phyloP scores from a whole-genome alignment of 2,888 invertebrate species.

The Argynnis bischoffii region DNA sequence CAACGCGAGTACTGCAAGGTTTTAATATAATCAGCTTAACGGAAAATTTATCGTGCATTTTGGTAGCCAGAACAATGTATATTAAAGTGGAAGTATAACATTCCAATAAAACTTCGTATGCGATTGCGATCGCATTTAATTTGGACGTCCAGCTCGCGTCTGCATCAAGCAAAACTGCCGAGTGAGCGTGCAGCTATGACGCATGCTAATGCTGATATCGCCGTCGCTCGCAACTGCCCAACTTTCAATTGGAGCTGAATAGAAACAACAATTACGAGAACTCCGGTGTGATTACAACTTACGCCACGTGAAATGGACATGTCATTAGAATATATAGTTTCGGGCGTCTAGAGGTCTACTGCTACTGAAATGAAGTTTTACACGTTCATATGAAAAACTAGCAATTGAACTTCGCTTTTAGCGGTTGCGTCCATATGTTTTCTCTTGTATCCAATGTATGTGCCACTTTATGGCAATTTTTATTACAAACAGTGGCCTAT shows the following conservation, averaged over 20 bases:
- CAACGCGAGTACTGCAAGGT: background rate
- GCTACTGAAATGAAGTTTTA: no score
- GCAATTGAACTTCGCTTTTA: no score
- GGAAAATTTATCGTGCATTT: no score
- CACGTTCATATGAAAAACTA: no score
- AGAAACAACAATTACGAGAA: conserved; percentile 21
- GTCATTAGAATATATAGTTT: conserved; percentile 5
- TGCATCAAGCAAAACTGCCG: background rate
- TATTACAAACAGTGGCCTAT: no score
- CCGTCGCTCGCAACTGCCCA: conserved; percentile 6
- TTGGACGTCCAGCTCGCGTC: background rate
- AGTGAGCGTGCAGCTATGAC: conserved; percentile 12
- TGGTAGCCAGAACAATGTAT: background rate
- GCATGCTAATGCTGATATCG: conserved; percentile 22
- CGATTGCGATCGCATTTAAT: background rate
- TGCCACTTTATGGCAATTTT: no score
- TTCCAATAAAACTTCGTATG: background rate
- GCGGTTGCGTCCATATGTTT: no score
- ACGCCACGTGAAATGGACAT: background rate
- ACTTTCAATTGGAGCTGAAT: conserved; percentile 23
- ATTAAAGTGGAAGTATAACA: background rate
- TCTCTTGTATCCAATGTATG: no score
- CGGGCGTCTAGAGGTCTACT: background rate
- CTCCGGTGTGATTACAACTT: conserved; percentile 17
- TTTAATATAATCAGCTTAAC: no score